Evolutionary conservation across 2,797 vertebrate species (phyloP).

Genomic region (Platalea minor): DNA sequence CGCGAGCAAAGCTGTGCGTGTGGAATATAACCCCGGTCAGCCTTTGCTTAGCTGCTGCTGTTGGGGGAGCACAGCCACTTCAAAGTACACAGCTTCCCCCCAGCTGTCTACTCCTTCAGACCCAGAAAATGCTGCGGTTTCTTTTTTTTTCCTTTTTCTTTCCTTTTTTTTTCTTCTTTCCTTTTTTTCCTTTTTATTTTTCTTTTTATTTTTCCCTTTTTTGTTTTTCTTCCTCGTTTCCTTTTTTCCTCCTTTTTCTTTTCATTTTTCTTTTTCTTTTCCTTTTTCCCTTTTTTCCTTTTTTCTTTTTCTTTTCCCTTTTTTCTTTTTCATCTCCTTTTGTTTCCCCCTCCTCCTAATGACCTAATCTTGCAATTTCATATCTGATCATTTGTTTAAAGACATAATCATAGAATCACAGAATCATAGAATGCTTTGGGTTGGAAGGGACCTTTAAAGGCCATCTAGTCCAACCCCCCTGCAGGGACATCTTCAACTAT

Average conservation of each 20-base stretch:
- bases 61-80: background rate
- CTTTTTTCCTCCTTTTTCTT: background rate
- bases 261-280: background rate
- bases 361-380: background rate
- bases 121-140: background rate
- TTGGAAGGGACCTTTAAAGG: no score
- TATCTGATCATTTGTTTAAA: background rate
- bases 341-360: no score
- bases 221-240: rapidly evolving
- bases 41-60: background rate
- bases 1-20: rapidly evolving
- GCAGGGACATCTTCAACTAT: no score
- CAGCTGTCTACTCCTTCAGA: background rate
- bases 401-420: no score
- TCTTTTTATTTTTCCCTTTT: no score
- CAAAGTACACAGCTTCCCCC: background rate
- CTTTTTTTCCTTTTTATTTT: no score
- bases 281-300: background rate
- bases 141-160: background rate
- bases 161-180: no score
- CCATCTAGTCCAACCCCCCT: no score
- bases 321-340: no score
- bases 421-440: no score
- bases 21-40: background rate
- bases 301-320: background rate